Evolutionary conservation across 2,113 vertebrate genomes (phyloP).

Genomic region (Leiothrix lutea): DNA sequence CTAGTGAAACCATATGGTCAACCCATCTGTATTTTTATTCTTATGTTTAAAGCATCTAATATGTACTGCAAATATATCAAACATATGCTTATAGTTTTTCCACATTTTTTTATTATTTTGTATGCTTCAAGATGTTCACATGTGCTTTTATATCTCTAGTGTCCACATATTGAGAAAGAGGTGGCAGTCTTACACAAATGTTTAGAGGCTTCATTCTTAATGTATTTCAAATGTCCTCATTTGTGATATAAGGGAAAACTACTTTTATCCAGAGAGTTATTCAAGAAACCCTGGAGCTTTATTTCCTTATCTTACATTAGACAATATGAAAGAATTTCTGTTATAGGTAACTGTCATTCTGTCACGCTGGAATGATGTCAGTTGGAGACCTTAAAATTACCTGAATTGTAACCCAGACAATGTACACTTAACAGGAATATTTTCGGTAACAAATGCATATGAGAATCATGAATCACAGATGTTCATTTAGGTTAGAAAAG

Average conservation of each 20-base stretch:
- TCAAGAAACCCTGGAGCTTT: slow-evolving; percentile 9
- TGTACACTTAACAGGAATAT: neutral
- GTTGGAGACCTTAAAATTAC: neutral
- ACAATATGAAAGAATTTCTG: neutral
- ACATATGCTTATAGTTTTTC: neutral
- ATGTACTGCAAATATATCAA: neutral
- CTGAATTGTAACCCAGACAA: neutral
- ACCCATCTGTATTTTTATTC: neutral
- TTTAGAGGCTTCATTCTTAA: neutral
- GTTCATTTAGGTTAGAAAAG: neutral
- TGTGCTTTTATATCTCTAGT: neutral
- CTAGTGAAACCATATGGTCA: neutral
- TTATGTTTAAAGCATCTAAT: neutral
- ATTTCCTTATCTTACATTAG: neutral
- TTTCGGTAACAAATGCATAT: neutral
- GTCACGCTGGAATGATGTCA: neutral
- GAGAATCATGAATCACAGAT: neutral
- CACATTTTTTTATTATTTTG: neutral
- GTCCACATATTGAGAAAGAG: neutral
- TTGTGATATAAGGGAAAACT: neutral
- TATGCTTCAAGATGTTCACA: neutral
- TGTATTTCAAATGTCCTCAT: neutral
- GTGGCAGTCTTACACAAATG: neutral
- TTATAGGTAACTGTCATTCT: neutral
- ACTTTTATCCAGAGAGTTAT: neutral